Evolutionary conservation across 1,140 invertebrate genomes (phyloP), one percentile per base, ranked within the genome.

Genomic region (Drosophila tani): DNA sequence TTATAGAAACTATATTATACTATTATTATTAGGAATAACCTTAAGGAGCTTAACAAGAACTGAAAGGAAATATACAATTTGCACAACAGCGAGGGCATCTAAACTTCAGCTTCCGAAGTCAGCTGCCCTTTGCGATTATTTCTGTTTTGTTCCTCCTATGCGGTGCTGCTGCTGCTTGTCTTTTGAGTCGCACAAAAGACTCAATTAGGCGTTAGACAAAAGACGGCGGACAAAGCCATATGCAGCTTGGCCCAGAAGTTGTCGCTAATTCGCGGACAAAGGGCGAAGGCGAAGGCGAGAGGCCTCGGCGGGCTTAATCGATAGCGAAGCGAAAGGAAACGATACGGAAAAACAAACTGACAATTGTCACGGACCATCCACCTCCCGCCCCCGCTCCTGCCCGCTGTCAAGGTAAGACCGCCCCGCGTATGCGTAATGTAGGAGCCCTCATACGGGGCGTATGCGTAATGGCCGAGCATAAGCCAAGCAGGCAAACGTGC

Each of bases 361-460:
- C 85, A 79, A 81, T 62, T 84, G 78, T 88, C 81, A 90, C 84
- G 78, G 73, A 75, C 12, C 32, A 32, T 19, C 51, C 78, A 84
- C 84, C 69, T 62, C 62, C 56, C 40, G 27, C 15, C 45, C 21
- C 46, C 47, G 17, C 15, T 8, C 19, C 17, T 35, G 40, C 53
- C 32, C 71, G 73, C 69, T 87, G 81, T 67, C 85, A 87, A 87
- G 84, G 84, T 90, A 85, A 90, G 81, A 64, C 60, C 58, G 15
- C 41, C 58, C 49, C 27, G 19, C 68, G 64, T 79, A 85, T 85
- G 82, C 74, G 78, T 85, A 85, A 85, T 85, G 32, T 69, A 45
- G 9, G 5, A 24, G 55, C 55, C 60, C 32, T 14, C 60, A 57
- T 15, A 65, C 17, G 57, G 40, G 63, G 29, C 63, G 45, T 71